Conservation (phyloP, 2,113 vertebrate genomes). For the Setophaga kirtlandii region DNA sequence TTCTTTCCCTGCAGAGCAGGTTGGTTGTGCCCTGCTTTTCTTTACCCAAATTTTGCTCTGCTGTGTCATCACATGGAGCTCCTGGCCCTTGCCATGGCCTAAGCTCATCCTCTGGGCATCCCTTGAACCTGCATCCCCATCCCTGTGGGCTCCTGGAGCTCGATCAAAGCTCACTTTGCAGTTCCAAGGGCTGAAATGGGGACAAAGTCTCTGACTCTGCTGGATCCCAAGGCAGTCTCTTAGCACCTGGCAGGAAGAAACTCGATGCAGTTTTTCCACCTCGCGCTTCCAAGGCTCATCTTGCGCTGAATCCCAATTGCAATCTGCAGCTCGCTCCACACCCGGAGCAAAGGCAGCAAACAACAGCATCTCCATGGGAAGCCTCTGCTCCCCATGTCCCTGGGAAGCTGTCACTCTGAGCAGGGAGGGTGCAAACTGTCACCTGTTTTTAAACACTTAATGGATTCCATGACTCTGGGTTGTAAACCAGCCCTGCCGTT, state of each 20-base stretch:
- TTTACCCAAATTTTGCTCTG: not conserved
- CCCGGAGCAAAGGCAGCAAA: not conserved
- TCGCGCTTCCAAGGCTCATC: conserved; percentile 25
- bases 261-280: not conserved
- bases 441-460: not conserved
- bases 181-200: not conserved
- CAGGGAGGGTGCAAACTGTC: not conserved
- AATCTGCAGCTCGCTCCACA: conserved; percentile 27
- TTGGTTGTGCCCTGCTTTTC: not conserved
- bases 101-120: rapidly evolving
- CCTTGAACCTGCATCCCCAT: not conserved
- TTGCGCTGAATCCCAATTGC: conserved; percentile 57
- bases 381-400: not conserved
- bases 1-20: not conserved
- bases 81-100: not conserved
- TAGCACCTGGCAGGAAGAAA: conserved; percentile 30
- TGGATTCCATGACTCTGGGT: not conserved
- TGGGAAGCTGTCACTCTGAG: not conserved
- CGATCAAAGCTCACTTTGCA: not conserved
- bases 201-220: not conserved
- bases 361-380: conserved; percentile 23
- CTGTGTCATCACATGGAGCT: not conserved
- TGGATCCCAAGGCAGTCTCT: not conserved
- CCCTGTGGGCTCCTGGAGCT: not conserved
- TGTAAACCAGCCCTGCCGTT: not conserved